Conservation (phyloP, 1,140 invertebrate species). For the Chymomyza costata region DNA sequence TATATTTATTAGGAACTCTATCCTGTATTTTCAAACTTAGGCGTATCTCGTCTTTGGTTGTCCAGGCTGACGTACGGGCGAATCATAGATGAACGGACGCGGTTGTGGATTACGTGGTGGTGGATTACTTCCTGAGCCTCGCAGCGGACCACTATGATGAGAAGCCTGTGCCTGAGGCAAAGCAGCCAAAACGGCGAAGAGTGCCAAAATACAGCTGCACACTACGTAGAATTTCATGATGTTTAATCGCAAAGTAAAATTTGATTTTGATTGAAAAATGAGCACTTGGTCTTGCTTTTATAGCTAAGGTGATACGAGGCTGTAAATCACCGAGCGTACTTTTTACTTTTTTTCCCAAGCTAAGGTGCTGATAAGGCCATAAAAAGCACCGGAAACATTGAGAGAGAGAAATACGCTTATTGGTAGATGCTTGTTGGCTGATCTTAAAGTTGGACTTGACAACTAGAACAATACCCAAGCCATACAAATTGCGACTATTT, state of each 20-base stretch:
- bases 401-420: too few relatives aligned
- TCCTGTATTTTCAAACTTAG: too few relatives aligned
- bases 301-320: background rate
- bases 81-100: conserved; percentile 41
- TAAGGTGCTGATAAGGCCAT: background rate
- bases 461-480: too few relatives aligned
- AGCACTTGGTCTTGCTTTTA: conserved; percentile 20
- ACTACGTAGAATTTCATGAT: conserved; percentile 42
- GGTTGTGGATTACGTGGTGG: conserved; percentile 4
- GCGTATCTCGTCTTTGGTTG: conserved; percentile 47
- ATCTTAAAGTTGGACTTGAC: background rate
- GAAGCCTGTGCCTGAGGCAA: conserved; percentile 23
- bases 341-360: background rate
- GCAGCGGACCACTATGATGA: conserved; percentile 38
- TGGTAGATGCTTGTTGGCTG: conserved; percentile 9
- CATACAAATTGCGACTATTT: too few relatives aligned
- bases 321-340: conserved; percentile 19
- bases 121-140: conserved; percentile 14
- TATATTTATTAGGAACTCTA: too few relatives aligned
- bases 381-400: too few relatives aligned
- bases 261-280: conserved; percentile 10
- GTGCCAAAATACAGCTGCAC: conserved; percentile 30
- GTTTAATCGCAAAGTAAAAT: background rate
- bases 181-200: conserved; percentile 11
- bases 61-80: conserved; percentile 25